These are phyloP conservation scores for Tipula vernalis DNA, from an alignment of 2,888 invertebrate species.

Conservation along the genomic window DNA sequence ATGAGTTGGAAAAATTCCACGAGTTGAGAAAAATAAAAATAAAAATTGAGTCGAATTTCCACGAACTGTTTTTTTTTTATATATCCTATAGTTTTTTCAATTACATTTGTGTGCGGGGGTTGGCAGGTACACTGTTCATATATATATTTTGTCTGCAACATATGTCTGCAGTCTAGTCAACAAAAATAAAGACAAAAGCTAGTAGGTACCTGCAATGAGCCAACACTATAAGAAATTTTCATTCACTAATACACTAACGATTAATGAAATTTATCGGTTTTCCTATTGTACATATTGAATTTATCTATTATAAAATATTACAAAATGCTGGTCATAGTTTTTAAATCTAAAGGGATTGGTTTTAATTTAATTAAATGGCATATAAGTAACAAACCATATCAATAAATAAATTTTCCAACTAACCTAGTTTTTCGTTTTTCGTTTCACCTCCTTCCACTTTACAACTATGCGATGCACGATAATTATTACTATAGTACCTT, in stretches of 20 bases:
- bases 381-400: neutral
- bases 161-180: neutral
- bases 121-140: neutral
- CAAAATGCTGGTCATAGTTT: neutral
- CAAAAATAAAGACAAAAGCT: neutral
- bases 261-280: neutral
- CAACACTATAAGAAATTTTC: neutral
- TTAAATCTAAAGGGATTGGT: neutral
- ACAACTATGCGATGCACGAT: neutral
- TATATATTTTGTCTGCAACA: neutral
- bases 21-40: neutral
- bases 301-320: too few relatives aligned
- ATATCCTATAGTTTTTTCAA: neutral
- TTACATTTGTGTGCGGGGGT: neutral
- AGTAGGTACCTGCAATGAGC: neutral
- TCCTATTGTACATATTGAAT: too few relatives aligned
- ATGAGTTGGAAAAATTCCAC: neutral
- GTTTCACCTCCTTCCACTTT: slow-evolving; percentile 4
- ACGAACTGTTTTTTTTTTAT: neutral
- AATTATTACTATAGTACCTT: neutral
- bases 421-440: slow-evolving; percentile 4
- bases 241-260: neutral
- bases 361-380: neutral
- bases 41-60: neutral
- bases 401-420: neutral